Evolutionary conservation across 2,113 vertebrate species (phyloP).

Genomic region (Pollachius pollachius): DNA sequence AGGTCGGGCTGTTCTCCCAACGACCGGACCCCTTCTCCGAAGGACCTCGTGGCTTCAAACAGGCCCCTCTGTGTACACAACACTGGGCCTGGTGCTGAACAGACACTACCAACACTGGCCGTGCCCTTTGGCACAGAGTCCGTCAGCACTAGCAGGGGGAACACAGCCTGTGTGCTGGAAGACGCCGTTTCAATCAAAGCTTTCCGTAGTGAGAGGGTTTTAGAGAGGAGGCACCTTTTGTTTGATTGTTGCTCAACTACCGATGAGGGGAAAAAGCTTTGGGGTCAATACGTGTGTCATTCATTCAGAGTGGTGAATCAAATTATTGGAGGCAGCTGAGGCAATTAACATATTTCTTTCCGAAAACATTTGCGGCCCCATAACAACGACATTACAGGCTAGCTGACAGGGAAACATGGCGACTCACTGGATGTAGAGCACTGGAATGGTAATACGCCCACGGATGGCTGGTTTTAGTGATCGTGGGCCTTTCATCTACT

Average conservation of each 20-base stretch:
- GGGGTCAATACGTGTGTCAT: not conserved
- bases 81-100: constrained; percentile 23
- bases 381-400: constrained; percentile 73
- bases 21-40: not conserved
- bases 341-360: constrained; percentile 44
- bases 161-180: not conserved
- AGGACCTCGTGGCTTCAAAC: constrained; percentile 25
- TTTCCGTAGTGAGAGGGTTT: no score
- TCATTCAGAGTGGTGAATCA: not conserved
- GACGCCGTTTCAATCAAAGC: not conserved
- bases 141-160: not conserved
- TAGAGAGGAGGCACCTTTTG: no score
- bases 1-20: constrained; percentile 46
- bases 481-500: constrained; percentile 48
- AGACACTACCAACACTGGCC: constrained; percentile 24
- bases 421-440: constrained; percentile 62
- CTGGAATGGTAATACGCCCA: constrained; percentile 49
- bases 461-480: constrained; percentile 28
- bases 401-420: constrained; percentile 68
- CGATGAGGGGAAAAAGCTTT: no score
- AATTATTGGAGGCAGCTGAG: constrained; percentile 51
- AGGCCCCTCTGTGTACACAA: constrained; percentile 60
- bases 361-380: constrained; percentile 57
- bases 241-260: not conserved
- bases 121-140: constrained; percentile 33